A percentile compares a stretch with the other conserved stretches of the same genome.
Evolutionary conservation across 2,113 vertebrate genomes (phyloP).

Genomic region (Serilophus lunatus): DNA sequence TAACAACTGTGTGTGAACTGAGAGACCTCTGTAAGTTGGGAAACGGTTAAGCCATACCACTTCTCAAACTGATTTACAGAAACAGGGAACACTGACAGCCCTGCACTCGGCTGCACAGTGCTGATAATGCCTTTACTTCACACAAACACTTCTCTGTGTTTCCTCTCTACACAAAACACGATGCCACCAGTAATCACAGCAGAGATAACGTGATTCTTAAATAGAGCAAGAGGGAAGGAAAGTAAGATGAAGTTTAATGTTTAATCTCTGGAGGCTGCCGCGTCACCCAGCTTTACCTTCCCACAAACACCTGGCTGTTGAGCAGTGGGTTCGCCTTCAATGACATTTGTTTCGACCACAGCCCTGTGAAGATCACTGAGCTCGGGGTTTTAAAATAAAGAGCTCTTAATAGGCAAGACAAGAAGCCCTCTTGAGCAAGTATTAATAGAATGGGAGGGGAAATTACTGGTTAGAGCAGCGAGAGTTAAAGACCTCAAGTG

Average conservation of each 20-base stretch:
- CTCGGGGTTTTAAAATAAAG: constrained; percentile 11
- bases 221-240: background rate
- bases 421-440: background rate
- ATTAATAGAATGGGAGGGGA: background rate
- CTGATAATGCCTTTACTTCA: background rate
- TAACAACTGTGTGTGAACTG: background rate
- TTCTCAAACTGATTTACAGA: background rate
- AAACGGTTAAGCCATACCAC: background rate
- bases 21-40: background rate
- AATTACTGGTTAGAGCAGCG: background rate
- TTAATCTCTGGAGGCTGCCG: constrained; percentile 7
- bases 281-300: constrained; percentile 28
- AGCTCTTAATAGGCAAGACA: background rate
- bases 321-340: constrained; percentile 31
- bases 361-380: background rate
- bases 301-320: constrained; percentile 49
- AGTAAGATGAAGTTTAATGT: background rate
- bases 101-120: background rate
- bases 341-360: constrained; percentile 53
- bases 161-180: background rate
- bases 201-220: background rate
- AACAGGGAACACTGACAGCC: background rate
- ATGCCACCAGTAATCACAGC: background rate
- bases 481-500: background rate
- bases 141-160: background rate